Evolutionary conservation across 2,888 invertebrate species (phyloP).

Genomic region (Trissoscelio sp.): DNA sequence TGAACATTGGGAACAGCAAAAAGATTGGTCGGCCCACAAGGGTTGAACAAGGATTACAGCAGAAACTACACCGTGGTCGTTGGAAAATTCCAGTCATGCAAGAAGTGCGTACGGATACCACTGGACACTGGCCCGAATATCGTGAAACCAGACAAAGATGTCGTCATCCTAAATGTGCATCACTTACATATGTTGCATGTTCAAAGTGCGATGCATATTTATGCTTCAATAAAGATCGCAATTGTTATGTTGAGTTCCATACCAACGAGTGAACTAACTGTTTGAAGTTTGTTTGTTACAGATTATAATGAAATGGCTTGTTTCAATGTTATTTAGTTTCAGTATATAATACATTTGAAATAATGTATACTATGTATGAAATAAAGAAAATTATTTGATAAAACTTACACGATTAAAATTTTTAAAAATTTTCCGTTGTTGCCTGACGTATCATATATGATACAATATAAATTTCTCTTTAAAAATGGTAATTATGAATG

Average conservation of each 20-base stretch:
- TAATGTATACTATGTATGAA: conserved; percentile 23
- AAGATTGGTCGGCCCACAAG: conserved; percentile 33
- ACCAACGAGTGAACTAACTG: conserved; percentile 29
- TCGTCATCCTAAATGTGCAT: conserved; percentile 24
- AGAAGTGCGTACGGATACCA: conserved; percentile 36
- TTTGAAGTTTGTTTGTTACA: conserved; percentile 25
- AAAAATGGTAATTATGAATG: conserved; percentile 27
- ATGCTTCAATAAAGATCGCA: conserved; percentile 39
- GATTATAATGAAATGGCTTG: conserved; percentile 19
- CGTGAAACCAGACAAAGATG: conserved; percentile 36
- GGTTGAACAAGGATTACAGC: conserved; percentile 33
- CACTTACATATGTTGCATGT: conserved; percentile 36
- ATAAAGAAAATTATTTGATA: conserved; percentile 29
- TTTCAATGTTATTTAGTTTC: conserved; percentile 26
- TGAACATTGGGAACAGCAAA: conserved; percentile 32
- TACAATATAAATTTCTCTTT: conserved; percentile 33
- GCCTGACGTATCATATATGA: conserved; percentile 35
- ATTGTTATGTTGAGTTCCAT: conserved; percentile 32
- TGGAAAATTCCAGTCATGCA: conserved; percentile 27
- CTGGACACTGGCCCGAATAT: conserved; percentile 27
- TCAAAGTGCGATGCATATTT: conserved; percentile 40
- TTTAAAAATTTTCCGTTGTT: conserved; percentile 28
- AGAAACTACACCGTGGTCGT: conserved; percentile 38
- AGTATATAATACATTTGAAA: conserved; percentile 20
- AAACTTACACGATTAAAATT: conserved; percentile 28